Evolutionary conservation across 2,888 invertebrate species (phyloP).

Genomic region (Epinotia ramella): DNA sequence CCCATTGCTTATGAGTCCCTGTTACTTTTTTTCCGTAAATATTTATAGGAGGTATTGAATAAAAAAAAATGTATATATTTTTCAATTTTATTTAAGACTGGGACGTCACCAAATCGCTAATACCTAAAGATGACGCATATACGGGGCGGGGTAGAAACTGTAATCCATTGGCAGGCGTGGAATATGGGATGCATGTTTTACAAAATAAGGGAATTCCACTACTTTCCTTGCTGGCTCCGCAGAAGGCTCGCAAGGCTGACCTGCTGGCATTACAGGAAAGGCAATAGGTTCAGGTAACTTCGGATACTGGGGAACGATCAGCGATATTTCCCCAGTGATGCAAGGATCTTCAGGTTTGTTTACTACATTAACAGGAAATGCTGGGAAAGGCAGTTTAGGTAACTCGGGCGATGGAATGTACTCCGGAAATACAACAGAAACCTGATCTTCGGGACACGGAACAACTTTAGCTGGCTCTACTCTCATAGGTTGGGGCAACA

Average conservation of each 20-base stretch:
- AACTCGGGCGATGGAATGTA: constrained; percentile 12
- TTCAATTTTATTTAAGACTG: constrained; percentile 10
- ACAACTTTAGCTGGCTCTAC: not conserved
- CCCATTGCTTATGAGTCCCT: too few relatives aligned
- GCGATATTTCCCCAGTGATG: constrained; percentile 9
- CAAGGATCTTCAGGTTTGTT: constrained; percentile 31
- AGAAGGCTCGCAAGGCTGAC: constrained; percentile 27
- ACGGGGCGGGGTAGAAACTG: not conserved
- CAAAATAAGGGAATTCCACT: constrained; percentile 19
- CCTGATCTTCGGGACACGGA: constrained; percentile 25
- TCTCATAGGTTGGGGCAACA: constrained; percentile 29
- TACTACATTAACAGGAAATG: constrained; percentile 10
- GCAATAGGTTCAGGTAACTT: constrained; percentile 7
- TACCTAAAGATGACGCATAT: constrained; percentile 11
- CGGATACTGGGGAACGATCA: constrained; percentile 12
- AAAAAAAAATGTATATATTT: too few relatives aligned
- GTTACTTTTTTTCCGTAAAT: too few relatives aligned
- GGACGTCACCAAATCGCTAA: not conserved
- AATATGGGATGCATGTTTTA: not conserved
- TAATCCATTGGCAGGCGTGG: not conserved
- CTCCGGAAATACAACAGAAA: not conserved
- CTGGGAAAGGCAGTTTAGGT: constrained; percentile 10
- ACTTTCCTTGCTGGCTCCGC: not conserved
- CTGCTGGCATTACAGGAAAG: not conserved
- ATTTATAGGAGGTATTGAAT: too few relatives aligned